A percentile compares a stretch with the other conserved stretches of the same genome.
Evolutionary conservation across 2,113 vertebrate species (phyloP).

Genomic region (Theristicus caerulescens): DNA sequence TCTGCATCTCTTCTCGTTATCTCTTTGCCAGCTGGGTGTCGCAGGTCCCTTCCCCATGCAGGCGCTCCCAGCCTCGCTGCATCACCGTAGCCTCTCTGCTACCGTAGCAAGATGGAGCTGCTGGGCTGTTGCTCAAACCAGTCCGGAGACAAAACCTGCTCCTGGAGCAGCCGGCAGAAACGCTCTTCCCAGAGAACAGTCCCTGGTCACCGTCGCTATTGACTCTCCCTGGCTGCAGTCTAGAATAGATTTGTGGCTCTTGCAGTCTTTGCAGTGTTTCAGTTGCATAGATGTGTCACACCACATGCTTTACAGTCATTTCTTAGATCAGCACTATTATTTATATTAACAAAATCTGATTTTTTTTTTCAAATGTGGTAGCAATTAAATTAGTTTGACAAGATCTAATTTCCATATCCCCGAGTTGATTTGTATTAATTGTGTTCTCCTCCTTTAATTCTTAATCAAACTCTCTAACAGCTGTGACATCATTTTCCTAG

Average conservation of each 20-base stretch:
- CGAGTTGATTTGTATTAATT: neutral
- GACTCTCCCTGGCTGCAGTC: neutral
- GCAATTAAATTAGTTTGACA: neutral
- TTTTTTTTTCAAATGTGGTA: neutral
- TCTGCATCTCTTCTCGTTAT: no score
- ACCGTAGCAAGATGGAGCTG: neutral
- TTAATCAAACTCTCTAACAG: neutral
- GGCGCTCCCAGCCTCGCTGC: neutral
- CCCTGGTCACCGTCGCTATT: neutral
- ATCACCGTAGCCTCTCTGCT: neutral
- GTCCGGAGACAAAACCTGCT: neutral
- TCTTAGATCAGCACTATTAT: neutral
- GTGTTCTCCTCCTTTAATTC: neutral
- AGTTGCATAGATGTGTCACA: fast-evolving
- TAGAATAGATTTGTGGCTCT: fast-evolving
- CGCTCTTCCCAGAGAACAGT: neutral
- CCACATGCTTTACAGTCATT: fast-evolving
- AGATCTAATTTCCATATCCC: neutral
- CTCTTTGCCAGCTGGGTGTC: neutral
- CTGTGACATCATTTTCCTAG: neutral
- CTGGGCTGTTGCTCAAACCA: neutral
- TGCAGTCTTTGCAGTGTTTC: neutral
- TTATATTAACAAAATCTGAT: neutral
- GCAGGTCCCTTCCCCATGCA: neutral
- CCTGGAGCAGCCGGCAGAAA: neutral